Evolutionary conservation across 2,797 vertebrate genomes (phyloP).

Genomic region (Pipistrellus nathusii): DNA sequence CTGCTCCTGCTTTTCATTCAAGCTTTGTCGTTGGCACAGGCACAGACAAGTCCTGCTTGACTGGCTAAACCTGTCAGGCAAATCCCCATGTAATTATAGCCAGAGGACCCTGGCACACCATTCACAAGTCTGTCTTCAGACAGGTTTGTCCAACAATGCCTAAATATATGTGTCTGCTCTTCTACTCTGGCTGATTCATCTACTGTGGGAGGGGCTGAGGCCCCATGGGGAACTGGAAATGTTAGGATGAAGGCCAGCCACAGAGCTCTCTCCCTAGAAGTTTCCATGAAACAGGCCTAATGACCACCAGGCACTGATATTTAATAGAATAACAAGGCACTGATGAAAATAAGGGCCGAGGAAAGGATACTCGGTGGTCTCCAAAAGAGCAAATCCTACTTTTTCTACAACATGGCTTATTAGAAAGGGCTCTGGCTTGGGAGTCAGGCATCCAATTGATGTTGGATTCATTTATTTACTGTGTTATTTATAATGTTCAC

Average conservation of each 20-base stretch:
- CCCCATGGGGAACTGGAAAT: not conserved
- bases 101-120: not conserved
- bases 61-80: slow-evolving; percentile 65
- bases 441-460: not conserved
- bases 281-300: not conserved
- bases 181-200: not conserved
- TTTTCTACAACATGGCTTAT: not conserved
- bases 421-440: not conserved
- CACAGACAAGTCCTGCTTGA: slow-evolving; percentile 46
- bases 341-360: not conserved
- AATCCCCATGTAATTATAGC: slow-evolving; percentile 57
- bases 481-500: not conserved
- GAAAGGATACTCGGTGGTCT: not conserved
- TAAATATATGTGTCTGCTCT: not conserved
- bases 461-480: not conserved
- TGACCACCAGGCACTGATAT: not conserved
- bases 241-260: not conserved
- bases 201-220: not conserved
- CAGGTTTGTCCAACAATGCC: slow-evolving; percentile 42
- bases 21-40: not conserved
- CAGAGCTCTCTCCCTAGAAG: not conserved
- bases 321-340: not conserved
- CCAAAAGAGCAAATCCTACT: not conserved
- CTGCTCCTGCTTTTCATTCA: slow-evolving; percentile 54
- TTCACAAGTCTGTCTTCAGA: slow-evolving; percentile 55